These are phyloP conservation scores for Aphodius sticticus DNA, from an alignment of 2,888 invertebrate genomes.

Conservation along the genomic window DNA sequence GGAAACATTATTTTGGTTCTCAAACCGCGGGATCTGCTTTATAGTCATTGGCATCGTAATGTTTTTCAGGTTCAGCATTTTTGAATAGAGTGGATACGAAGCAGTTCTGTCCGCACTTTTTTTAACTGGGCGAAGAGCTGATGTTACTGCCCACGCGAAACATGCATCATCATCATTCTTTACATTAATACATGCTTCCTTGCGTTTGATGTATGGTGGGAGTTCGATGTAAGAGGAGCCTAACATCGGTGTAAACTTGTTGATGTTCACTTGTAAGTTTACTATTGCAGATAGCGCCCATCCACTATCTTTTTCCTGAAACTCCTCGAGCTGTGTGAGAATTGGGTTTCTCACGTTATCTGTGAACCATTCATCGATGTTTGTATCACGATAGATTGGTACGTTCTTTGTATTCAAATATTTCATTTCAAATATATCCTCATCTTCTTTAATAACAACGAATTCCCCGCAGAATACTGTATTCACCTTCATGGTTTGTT, in stretches of 20 bases:
- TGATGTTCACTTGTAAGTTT: slow-evolving; percentile 7
- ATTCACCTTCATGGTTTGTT: too few relatives aligned
- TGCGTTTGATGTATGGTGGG: neutral
- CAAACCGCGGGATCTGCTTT: slow-evolving; percentile 38
- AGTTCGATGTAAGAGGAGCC: neutral
- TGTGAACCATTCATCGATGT: too few relatives aligned
- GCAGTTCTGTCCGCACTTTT: neutral
- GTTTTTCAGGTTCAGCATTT: neutral
- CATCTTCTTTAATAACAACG: too few relatives aligned
- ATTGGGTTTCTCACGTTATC: neutral
- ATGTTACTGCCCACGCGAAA: neutral
- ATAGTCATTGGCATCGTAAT: slow-evolving; percentile 24
- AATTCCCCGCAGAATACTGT: too few relatives aligned
- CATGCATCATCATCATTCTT: neutral
- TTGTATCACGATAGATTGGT: too few relatives aligned
- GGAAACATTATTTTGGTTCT: slow-evolving; percentile 34
- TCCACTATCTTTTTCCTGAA: slow-evolving; percentile 8
- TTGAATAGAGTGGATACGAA: neutral
- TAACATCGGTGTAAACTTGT: neutral
- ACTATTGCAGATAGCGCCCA: slow-evolving; percentile 6
- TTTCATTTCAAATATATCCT: too few relatives aligned
- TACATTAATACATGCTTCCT: too few relatives aligned
- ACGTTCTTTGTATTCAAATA: too few relatives aligned
- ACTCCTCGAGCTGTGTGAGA: neutral
- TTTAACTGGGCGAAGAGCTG: neutral